Evolutionary conservation across 2,797 vertebrate genomes (phyloP).

Genomic region (Thunnus albacares): DNA sequence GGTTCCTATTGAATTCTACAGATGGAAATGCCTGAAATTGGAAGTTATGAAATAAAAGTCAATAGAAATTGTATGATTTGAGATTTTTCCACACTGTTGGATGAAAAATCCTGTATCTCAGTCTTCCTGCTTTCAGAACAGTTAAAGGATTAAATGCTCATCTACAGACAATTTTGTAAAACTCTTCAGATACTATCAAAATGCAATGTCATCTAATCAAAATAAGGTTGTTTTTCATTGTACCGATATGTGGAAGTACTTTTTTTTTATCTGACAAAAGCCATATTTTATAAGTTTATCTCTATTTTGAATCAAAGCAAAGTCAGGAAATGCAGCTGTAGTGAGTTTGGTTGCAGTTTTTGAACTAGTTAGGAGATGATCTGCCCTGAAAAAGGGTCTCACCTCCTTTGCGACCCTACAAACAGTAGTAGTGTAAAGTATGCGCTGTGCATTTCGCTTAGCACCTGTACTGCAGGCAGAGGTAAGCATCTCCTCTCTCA

Average conservation of each 20-base stretch:
- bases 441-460: conserved; percentile 6
- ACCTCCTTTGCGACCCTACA: background rate
- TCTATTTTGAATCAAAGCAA: background rate
- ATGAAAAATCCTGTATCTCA: too few species aligned
- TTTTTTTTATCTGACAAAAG: background rate
- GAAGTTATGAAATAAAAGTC: too few species aligned
- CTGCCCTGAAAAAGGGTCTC: background rate
- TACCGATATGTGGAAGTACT: too few species aligned
- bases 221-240: too few species aligned
- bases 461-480: conserved; percentile 2
- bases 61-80: too few species aligned
- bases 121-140: background rate
- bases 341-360: background rate
- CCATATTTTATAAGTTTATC: background rate
- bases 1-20: too few species aligned
- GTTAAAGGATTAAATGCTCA: background rate
- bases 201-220: background rate
- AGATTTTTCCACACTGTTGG: too few species aligned
- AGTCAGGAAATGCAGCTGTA: too few species aligned
- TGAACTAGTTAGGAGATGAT: background rate
- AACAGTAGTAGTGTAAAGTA: conserved; percentile 18
- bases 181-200: too few species aligned
- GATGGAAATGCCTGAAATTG: too few species aligned
- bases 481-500: conserved; percentile 19
- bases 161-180: background rate